A percentile compares a stretch with the other conserved stretches of the same genome.
phyloP scores from a whole-genome alignment of 2,113 vertebrate genomes.

The Pogonocichla stellata region DNA sequence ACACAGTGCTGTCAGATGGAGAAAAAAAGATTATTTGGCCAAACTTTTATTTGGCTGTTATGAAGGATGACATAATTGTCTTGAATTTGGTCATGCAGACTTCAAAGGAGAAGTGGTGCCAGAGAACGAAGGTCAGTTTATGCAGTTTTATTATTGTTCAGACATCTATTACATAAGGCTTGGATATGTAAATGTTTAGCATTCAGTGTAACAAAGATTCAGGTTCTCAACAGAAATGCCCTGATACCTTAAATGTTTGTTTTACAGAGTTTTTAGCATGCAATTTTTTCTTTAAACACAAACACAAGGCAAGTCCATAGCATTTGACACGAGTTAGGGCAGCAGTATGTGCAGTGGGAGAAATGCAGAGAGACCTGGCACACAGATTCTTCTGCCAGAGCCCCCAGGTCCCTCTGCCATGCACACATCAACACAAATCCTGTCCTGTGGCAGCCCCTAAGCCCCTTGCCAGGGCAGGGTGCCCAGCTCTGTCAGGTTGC shows the following conservation, averaged over 20 bases:
- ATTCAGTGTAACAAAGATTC: background rate
- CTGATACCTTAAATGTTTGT: background rate
- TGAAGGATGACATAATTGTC: conserved; percentile 67
- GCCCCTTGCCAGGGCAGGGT: background rate
- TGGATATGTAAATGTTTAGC: conserved; percentile 60
- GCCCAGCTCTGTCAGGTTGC: background rate
- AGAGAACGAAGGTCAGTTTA: conserved; percentile 62
- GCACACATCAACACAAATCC: rapidly evolving
- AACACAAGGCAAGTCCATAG: background rate
- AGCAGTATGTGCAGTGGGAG: background rate
- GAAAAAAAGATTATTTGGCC: conserved; percentile 38
- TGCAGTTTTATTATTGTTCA: conserved; percentile 66
- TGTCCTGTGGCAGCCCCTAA: background rate
- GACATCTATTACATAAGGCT: conserved; percentile 64
- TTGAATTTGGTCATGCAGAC: conserved; percentile 67
- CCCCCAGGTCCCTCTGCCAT: background rate
- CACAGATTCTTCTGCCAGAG: background rate
- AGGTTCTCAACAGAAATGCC: background rate
- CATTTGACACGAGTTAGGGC: background rate
- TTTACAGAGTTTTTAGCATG: background rate
- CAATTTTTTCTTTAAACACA: background rate
- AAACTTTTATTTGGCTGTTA: conserved; percentile 70
- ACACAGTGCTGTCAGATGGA: background rate
- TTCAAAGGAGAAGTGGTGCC: conserved; percentile 61
- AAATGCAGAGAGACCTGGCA: background rate